Percentiles rank a stretch among this genome's conserved stretches.
These are phyloP conservation scores for Spialia ferax DNA, from an alignment of 2,888 invertebrate genomes.

Conservation along the genomic window DNA sequence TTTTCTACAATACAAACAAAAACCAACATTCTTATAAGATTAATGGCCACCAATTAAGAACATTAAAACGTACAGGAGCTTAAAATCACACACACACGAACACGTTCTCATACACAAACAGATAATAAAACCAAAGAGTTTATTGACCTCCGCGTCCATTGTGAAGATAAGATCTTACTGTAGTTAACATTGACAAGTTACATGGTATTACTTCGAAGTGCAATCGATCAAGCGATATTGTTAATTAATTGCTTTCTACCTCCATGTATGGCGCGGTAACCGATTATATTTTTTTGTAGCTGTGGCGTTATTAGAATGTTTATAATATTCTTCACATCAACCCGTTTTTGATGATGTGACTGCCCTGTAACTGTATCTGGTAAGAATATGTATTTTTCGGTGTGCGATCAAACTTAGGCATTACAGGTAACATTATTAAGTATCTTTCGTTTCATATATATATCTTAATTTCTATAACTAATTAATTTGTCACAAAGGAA, in stretches of 20 bases:
- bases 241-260: constrained; percentile 7
- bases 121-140: constrained; percentile 4
- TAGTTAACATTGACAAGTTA: constrained; percentile 22
- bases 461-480: no score
- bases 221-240: constrained; percentile 19
- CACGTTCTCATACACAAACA: background rate
- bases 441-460: no score
- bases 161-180: constrained; percentile 24
- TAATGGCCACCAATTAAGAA: constrained; percentile 15
- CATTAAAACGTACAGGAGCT: constrained; percentile 9
- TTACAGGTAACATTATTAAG: no score
- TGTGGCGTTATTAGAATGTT: background rate
- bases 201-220: constrained; percentile 11
- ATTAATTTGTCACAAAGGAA: no score
- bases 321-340: no score
- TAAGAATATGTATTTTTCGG: no score
- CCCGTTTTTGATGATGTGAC: no score
- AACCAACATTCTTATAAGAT: background rate
- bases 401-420: no score
- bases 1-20: background rate
- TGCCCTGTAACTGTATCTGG: no score
- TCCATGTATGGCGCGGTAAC: background rate
- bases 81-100: background rate
- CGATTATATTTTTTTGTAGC: background rate
- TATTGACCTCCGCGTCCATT: constrained; percentile 21